Evolutionary conservation across 2,113 vertebrate species (phyloP).

Genomic region (Saguinus midas): DNA sequence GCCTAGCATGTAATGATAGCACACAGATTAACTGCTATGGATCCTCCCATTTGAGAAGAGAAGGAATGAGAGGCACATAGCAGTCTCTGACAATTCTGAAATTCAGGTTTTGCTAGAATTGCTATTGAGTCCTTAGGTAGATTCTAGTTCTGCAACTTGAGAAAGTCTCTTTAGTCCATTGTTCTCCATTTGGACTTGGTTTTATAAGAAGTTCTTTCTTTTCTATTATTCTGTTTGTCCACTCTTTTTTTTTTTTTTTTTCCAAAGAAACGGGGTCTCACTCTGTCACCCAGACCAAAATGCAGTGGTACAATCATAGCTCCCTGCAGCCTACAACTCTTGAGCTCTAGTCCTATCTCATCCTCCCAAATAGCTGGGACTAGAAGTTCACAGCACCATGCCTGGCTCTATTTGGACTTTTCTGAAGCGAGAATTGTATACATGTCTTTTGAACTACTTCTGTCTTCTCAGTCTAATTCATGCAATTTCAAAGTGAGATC

Average conservation of each 20-base stretch:
- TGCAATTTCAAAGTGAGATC: neutral
- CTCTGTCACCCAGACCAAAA: too few relatives aligned
- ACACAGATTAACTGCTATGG: neutral
- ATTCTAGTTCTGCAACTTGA: neutral
- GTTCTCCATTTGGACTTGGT: neutral
- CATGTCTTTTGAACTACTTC: neutral
- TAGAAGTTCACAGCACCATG: too few relatives aligned
- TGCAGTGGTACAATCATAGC: too few relatives aligned
- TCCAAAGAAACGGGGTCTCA: too few relatives aligned
- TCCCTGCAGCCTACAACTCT: too few relatives aligned
- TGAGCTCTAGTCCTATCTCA: too few relatives aligned
- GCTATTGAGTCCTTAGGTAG: accelerated
- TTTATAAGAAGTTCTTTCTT: neutral
- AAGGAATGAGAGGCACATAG: neutral
- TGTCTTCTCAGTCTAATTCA: neutral
- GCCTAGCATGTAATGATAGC: too few relatives aligned
- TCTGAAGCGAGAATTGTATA: neutral
- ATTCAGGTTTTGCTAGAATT: neutral
- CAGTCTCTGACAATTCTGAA: neutral
- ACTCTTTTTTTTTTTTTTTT: too few relatives aligned
- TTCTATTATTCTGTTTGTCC: neutral
- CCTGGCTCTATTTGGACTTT: too few relatives aligned
- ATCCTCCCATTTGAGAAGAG: neutral
- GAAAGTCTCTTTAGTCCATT: neutral
- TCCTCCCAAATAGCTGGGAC: too few relatives aligned